These are phyloP conservation scores for Capromys pilorides DNA, from an alignment of 2,797 vertebrate genomes.

Conservation along the genomic window DNA sequence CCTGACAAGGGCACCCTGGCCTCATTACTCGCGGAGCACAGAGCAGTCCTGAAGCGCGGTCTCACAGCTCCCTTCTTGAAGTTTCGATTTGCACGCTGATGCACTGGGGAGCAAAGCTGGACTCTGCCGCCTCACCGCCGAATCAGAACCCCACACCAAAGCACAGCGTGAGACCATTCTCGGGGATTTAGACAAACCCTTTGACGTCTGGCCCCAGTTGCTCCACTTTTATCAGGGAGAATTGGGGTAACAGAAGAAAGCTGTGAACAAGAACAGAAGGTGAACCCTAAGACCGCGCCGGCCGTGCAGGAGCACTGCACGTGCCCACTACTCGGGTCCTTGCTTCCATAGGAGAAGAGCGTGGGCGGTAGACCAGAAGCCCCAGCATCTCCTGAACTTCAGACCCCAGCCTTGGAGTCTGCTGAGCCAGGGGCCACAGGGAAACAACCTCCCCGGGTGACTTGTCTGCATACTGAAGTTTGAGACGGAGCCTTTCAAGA, in stretches of 20 bases:
- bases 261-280: not conserved
- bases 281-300: not conserved
- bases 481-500: conserved; percentile 14
- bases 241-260: not conserved
- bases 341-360: not conserved
- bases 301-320: not conserved
- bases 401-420: not conserved
- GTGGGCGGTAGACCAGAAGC: not conserved
- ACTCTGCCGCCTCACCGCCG: not conserved
- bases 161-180: not conserved
- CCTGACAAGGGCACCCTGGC: not conserved
- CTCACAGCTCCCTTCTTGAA: not conserved
- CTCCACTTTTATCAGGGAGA: not conserved
- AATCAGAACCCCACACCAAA: not conserved
- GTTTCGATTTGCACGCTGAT: not conserved
- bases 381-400: not conserved
- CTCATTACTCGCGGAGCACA: conserved; percentile 20
- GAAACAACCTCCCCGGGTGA: not conserved
- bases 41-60: not conserved
- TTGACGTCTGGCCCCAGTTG: conserved; percentile 29
- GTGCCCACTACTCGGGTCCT: not conserved
- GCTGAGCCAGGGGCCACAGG: not conserved
- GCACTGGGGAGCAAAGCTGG: not conserved
- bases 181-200: not conserved
- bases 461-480: not conserved